A percentile compares a stretch with the other conserved stretches of the same genome.
These are phyloP conservation scores for Scalopus aquaticus DNA, from an alignment of 2,113 vertebrate genomes.

Conservation along the genomic window DNA sequence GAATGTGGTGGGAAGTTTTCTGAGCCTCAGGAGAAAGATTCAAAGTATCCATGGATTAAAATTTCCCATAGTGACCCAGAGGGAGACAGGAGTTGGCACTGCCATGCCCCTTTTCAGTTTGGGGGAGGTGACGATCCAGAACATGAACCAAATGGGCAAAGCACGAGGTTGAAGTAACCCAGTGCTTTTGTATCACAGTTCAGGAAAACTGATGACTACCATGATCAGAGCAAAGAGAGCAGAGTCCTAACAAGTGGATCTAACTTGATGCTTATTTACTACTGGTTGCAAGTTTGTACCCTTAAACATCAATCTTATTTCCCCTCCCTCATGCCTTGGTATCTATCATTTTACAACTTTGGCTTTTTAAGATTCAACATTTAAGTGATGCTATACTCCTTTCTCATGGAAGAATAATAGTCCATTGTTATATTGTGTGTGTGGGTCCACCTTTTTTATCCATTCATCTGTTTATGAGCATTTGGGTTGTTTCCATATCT, in stretches of 20 bases:
- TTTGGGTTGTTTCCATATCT: not conserved
- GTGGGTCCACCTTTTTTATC: not conserved
- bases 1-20: not conserved
- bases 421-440: no score
- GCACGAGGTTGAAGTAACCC: no score
- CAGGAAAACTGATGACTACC: no score
- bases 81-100: not conserved
- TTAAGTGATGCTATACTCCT: not conserved
- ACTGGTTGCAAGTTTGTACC: not conserved
- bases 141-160: not conserved
- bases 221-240: not conserved
- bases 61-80: not conserved
- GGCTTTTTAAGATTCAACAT: not conserved
- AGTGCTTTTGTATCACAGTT: not conserved
- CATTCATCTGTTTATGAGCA: not conserved
- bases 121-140: not conserved
- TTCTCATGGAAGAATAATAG: not conserved
- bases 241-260: not conserved
- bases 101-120: not conserved
- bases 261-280: not conserved
- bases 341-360: not conserved
- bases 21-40: not conserved
- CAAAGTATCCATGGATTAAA: not conserved
- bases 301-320: not conserved
- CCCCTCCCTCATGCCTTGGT: not conserved